Evolutionary conservation across 1,140 invertebrate genomes (phyloP), one percentile per base, ranked within the genome.

Genomic region (Drosophila nebulosa): DNA sequence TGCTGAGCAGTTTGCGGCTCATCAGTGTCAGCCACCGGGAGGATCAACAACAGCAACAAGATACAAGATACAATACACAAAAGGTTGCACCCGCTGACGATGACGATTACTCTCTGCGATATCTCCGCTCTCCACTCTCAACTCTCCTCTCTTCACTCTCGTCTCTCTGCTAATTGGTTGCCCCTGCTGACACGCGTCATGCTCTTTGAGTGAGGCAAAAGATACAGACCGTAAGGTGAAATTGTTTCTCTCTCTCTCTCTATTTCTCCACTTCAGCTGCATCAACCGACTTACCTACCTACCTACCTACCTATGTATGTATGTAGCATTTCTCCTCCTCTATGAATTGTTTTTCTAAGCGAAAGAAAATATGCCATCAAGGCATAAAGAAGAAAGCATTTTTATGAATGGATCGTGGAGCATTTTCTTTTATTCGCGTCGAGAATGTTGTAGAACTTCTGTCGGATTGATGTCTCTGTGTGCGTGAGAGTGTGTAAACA

Each of bases 181-280:
- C 78, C 74, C 71, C 69, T 80, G 81, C 69, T 80, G 81, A 80
- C 80, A 85, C 80, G 80, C 73, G 80, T 85, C 84, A 64, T 80
- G 81, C 77, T 81, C 69, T 63, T 73, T 36, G 42, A 74, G 61
- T 51, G 30, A 35, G 51, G 30, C 67, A 69, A 63, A 10, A 46
- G 39, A 16, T 64, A 36, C 36, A 63, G 46, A 77, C 21, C 63
- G 55, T 69, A 72, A 79, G 73, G 69, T 86, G 81, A 58, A 69
- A 61, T 77, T 72, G 3, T 26, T 16, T 10, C 22, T 36, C 27
- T 18, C 5, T 50, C 24, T 7, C 60, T 52, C 55, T 55, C 62
- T 62, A 51, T 26, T 36, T 53, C 51, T 75, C 46, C 57, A 42
- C 62, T 76, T 69, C 75, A 46, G 39, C 39, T 42, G 39, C 39